These are phyloP conservation scores for Formica selysi DNA, from an alignment of 1,140 invertebrate genomes.

Conservation along the genomic window DNA sequence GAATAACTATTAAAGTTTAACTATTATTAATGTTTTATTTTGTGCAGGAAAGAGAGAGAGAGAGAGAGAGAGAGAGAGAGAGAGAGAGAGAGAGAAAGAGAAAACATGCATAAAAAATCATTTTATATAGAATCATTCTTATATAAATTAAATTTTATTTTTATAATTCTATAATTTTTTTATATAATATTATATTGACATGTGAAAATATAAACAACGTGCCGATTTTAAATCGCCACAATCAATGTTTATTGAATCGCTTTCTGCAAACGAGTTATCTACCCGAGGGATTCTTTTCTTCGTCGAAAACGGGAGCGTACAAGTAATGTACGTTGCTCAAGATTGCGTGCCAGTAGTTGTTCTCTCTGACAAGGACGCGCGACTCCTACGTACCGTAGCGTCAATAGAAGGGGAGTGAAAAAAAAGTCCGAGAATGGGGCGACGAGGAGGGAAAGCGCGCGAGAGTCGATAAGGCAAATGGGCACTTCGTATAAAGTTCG, in stretches of 20 bases:
- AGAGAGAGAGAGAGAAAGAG: no score
- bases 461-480: conserved; percentile 82
- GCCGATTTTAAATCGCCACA: neutral
- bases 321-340: conserved; percentile 71
- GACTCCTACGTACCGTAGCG: conserved; percentile 28
- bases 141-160: conserved; percentile 10
- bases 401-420: conserved; percentile 12
- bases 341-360: conserved; percentile 80
- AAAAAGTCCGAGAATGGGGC: conserved; percentile 25
- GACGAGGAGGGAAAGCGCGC: neutral
- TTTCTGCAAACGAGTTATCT: conserved; percentile 60
- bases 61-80: no score
- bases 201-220: neutral
- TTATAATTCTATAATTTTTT: neutral
- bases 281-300: conserved; percentile 44
- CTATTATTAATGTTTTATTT: neutral
- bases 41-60: neutral
- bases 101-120: no score
- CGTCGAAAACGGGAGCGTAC: conserved; percentile 73
- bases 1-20: neutral
- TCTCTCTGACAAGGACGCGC: conserved; percentile 78
- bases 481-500: conserved; percentile 78
- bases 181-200: neutral
- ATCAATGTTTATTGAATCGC: conserved; percentile 52
- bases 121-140: neutral